Percentiles rank a stretch among this genome's conserved stretches.
phyloP scores from a whole-genome alignment of 2,888 invertebrate species.

The Geophilus truncorum region DNA sequence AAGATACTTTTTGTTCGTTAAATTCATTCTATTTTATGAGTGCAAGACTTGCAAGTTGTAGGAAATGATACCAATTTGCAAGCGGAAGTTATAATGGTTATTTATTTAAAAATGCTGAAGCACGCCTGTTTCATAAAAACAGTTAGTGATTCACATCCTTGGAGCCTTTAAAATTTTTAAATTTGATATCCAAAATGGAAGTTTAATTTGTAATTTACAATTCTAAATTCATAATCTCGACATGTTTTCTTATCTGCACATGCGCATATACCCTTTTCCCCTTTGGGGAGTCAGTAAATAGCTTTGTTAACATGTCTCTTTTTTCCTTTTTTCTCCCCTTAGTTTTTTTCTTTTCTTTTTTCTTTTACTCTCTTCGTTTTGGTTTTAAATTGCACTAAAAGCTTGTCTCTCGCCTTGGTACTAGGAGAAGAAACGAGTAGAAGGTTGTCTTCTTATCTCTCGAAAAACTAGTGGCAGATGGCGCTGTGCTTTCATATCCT shows the following conservation, averaged over 20 bases:
- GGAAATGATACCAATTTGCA: background rate
- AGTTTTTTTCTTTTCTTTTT: too few species aligned
- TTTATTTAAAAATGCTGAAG: conserved; percentile 1
- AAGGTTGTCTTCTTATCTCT: conserved; percentile 19
- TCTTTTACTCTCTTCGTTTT: background rate
- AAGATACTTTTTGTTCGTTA: background rate
- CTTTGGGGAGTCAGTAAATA: conserved; percentile 17
- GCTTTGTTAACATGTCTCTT: conserved; percentile 22
- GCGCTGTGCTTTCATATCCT: conserved; percentile 27
- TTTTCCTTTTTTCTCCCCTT: background rate
- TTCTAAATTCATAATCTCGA: conserved; percentile 23
- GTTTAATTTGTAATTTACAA: conserved; percentile 25
- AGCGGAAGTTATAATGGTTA: conserved; percentile 5
- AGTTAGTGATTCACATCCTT: background rate
- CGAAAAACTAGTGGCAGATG: conserved; percentile 21
- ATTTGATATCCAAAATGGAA: conserved; percentile 11
- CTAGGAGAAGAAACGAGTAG: conserved; percentile 10
- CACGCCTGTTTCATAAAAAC: background rate
- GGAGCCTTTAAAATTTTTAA: background rate
- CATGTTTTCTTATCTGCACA: conserved; percentile 25
- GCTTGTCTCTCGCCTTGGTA: conserved; percentile 24
- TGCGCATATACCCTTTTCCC: background rate
- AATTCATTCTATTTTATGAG: background rate
- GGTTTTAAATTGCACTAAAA: conserved; percentile 27
- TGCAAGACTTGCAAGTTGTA: background rate